Evolutionary conservation across 1,140 invertebrate species (phyloP).

Genomic region (Elymnias hypermnestra): DNA sequence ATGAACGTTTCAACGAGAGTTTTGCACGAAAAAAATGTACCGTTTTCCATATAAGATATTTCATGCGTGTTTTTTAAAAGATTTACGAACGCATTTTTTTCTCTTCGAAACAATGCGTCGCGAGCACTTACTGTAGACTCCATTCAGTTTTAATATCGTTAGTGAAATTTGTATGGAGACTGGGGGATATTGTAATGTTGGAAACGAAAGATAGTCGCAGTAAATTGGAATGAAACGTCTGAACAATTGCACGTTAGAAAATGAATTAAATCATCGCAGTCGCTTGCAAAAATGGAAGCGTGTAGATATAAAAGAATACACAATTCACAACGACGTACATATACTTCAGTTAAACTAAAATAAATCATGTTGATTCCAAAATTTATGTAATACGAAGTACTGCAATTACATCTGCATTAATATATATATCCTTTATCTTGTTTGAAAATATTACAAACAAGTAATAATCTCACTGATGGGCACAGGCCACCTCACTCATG

Average conservation of each 20-base stretch:
- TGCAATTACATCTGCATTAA: too few species aligned
- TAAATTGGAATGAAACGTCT: slow-evolving; percentile 1
- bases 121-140: background rate
- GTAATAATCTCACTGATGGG: too few species aligned
- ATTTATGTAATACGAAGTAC: too few species aligned
- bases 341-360: too few species aligned
- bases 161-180: slow-evolving; percentile 5
- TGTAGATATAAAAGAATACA: too few species aligned
- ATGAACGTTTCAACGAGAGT: slow-evolving; percentile 7
- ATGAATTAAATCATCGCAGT: slow-evolving; percentile 1
- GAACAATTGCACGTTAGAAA: slow-evolving; percentile 2
- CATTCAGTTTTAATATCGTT: slow-evolving; percentile 5
- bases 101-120: slow-evolving; percentile 6
- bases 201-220: background rate
- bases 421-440: too few species aligned
- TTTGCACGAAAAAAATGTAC: slow-evolving; percentile 9
- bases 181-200: background rate
- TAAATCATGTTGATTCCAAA: too few species aligned
- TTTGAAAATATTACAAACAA: too few species aligned
- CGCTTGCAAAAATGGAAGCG: too few species aligned
- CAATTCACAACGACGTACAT: too few species aligned
- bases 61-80: slow-evolving; percentile 11
- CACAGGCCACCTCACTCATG: too few species aligned
- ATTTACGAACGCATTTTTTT: too few species aligned
- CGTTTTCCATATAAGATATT: slow-evolving; percentile 20